Conservation (phyloP, 2,797 vertebrate species). For the Accipiter superciliosus region DNA sequence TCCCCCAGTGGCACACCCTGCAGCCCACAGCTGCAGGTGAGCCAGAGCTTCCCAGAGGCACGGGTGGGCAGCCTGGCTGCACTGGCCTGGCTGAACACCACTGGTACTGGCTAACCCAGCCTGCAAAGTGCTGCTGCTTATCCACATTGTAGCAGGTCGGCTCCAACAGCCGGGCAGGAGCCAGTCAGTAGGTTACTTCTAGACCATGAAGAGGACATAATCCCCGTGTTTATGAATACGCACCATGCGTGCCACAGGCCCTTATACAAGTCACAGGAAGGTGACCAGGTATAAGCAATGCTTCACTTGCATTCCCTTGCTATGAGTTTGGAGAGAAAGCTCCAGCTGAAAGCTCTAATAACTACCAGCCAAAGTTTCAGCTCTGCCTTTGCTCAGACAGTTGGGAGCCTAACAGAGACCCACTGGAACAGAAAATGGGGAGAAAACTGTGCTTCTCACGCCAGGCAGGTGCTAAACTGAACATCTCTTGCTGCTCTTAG, state of each 20-base stretch:
- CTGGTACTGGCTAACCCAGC: accelerated
- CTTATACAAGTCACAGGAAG: not conserved
- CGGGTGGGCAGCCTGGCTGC: not conserved
- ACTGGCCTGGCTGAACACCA: not conserved
- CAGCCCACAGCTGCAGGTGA: not conserved
- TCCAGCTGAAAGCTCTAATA: not conserved
- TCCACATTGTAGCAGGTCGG: not conserved
- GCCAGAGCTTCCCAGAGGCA: not conserved
- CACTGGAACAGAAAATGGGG: not conserved
- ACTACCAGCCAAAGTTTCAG: not conserved
- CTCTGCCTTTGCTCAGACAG: not conserved
- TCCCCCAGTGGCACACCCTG: not conserved
- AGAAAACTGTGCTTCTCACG: not conserved
- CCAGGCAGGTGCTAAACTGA: not conserved
- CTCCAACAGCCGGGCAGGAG: not conserved
- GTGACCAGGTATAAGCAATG: not conserved
- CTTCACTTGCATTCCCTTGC: not conserved
- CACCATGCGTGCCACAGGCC: not conserved
- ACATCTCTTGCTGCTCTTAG: not conserved
- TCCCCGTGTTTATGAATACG: not conserved
- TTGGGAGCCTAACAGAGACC: not conserved
- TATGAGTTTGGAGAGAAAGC: not conserved
- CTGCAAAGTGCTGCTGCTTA: not conserved
- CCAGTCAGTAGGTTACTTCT: not conserved
- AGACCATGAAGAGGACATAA: not conserved